Base-by-base conservation (phyloP, 2,113 vertebrate genomes). In the Thamnophis sirtalis region DNA sequence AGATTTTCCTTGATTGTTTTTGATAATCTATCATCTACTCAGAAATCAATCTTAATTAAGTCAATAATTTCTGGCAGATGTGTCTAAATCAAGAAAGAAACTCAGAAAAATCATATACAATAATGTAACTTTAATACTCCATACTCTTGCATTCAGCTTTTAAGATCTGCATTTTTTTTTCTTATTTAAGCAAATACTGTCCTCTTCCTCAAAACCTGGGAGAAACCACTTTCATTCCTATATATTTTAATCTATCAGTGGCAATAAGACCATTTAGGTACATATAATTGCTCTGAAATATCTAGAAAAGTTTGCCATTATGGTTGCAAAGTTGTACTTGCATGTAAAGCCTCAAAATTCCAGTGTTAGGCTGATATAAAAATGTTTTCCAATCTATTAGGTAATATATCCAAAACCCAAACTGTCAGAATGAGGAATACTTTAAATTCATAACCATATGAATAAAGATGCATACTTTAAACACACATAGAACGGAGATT, bases 101-200 rank as follows among this genome's bases (percentile, higher is more conserved):
- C 5, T 9, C 48, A 10, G 1, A 0, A 0, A 21, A 33, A n/a
- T 8, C 9, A 1, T 26, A 2, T 1, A 80, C 15, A 60, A 1
- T 11, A 19, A 24, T 9, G 19, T 13, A 1, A 22, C 0, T 68
- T 5, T 1, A 0, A n/a, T 3, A 28, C 53, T 22, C 51, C 5
- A 48, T 84, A 9, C 55, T 54, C 63, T 73, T 1, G n/a, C 7
- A 28, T 0, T 17, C 38, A 43, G 26, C 38, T 54, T 87, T 84
- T 54, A 15, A 21, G 9, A 6, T 24, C 21, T 0, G 28, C 1
- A 0, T 5, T 0, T 55, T 21, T 7, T 4, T 51, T 0, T 24
- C 0, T 0, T 33, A 80, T 89, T 51, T 51, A 90, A 89, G 26
- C 58, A 89, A 80, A 73, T 7, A 4, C 1, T 7, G 33, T 38